phyloP scores from a whole-genome alignment of 2,113 vertebrate genomes.

The Eudyptes chrysolophus region DNA sequence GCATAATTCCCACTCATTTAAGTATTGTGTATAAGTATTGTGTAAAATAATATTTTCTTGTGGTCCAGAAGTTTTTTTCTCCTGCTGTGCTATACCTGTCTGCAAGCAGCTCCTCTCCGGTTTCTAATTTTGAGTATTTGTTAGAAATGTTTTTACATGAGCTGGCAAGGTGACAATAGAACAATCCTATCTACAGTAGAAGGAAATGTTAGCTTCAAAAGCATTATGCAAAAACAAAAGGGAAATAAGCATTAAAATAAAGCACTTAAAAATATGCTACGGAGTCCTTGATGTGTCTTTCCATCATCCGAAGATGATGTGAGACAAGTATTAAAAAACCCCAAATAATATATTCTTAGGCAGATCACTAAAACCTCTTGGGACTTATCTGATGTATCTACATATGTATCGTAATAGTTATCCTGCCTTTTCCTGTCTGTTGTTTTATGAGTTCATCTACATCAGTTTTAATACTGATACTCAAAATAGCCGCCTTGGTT shows the following conservation, averaged over 20 bases:
- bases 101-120: background rate
- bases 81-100: background rate
- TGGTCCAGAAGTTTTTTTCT: background rate
- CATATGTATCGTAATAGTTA: background rate
- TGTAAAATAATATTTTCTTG: background rate
- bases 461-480: background rate
- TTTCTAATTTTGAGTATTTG: slow-evolving; percentile 16
- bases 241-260: slow-evolving; percentile 13
- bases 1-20: background rate
- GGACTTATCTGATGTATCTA: background rate
- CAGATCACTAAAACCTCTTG: background rate
- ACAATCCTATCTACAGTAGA: background rate
- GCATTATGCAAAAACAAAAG: slow-evolving; percentile 1
- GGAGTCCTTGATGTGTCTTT: background rate
- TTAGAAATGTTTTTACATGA: slow-evolving; percentile 42
- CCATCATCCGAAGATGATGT: background rate
- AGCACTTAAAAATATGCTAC: background rate
- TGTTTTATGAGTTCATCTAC: background rate
- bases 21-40: background rate
- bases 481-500: background rate
- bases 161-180: slow-evolving; percentile 8
- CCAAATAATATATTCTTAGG: background rate
- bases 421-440: background rate
- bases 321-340: background rate
- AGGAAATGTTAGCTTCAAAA: slow-evolving; percentile 21